phyloP scores from a whole-genome alignment of 2,888 invertebrate genomes.

The Leptinotarsa rubiginosa region DNA sequence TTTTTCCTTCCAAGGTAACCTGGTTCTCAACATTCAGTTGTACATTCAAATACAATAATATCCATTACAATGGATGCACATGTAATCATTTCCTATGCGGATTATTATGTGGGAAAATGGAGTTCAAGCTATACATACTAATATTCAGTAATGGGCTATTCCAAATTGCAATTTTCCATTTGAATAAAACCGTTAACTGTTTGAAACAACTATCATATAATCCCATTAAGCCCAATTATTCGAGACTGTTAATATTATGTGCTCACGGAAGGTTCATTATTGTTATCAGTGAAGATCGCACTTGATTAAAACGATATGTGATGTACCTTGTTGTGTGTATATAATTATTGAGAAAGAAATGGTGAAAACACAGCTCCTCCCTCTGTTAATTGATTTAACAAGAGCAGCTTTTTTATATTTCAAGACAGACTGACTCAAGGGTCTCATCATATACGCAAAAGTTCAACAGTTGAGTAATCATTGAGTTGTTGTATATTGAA shows the following conservation, averaged over 20 bases:
- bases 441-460: too few species aligned
- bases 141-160: neutral
- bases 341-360: neutral
- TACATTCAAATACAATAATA: neutral
- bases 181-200: neutral
- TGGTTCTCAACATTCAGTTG: too few species aligned
- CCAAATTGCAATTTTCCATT: neutral
- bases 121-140: neutral
- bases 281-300: neutral
- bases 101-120: neutral
- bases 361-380: too few species aligned
- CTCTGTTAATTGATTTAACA: too few species aligned
- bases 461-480: too few species aligned
- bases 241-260: neutral
- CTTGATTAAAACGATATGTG: neutral
- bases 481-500: too few species aligned
- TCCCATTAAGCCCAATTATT: conserved; percentile 1
- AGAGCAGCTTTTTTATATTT: too few species aligned
- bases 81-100: neutral
- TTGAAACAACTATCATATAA: neutral
- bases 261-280: neutral
- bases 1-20: too few species aligned
- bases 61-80: neutral
- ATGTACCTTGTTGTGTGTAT: neutral
- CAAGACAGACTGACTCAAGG: neutral